These are phyloP conservation scores for Pangasius djambal DNA, from an alignment of 2,797 vertebrate species.

Conservation along the genomic window DNA sequence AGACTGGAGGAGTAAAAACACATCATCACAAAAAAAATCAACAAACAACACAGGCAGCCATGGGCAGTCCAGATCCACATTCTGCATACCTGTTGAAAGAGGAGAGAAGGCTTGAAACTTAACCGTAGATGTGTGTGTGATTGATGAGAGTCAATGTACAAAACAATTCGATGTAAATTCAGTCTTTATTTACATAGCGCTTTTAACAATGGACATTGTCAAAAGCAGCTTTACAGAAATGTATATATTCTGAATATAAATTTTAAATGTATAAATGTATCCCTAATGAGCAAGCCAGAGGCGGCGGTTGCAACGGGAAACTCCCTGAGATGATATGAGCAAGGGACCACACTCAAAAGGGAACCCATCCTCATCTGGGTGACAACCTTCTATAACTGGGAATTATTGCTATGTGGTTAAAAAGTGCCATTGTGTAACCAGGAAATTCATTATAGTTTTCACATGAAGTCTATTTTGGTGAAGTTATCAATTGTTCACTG, in stretches of 20 bases:
- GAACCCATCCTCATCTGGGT: neutral
- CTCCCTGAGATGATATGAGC: neutral
- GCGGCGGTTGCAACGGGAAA: no score
- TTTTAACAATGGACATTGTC: neutral
- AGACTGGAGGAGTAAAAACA: neutral
- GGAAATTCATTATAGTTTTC: no score
- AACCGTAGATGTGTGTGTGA: neutral
- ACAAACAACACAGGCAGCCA: neutral
- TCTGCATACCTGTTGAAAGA: neutral
- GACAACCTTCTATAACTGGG: no score
- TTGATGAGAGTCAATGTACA: neutral
- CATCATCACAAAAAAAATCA: neutral
- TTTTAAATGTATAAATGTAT: neutral
- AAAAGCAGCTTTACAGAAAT: neutral
- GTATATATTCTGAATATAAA: neutral
- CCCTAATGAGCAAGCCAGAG: neutral
- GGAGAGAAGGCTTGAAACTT: neutral
- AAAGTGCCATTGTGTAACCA: no score
- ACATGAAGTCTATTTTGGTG: no score
- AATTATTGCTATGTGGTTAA: no score
- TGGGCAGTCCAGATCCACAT: neutral
- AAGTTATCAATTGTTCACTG: neutral
- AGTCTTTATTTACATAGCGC: neutral
- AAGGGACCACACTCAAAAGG: neutral
- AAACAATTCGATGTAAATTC: neutral